Conservation (phyloP, 2,888 invertebrate genomes). For the Pasiphila rectangulata region DNA sequence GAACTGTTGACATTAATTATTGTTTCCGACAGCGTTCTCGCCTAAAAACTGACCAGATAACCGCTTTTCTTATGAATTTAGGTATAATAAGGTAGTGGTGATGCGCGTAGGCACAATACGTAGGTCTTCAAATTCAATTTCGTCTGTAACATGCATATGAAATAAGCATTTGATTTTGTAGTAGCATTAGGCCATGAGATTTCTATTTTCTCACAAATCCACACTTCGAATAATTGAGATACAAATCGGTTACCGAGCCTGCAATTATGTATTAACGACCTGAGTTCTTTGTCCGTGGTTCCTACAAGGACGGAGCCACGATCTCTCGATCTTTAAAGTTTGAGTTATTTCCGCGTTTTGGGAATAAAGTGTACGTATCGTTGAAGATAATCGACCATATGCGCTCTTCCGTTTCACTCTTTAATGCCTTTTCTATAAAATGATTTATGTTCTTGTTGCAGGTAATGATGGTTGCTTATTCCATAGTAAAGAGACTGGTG, state of each 20-base stretch:
- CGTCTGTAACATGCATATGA: background rate
- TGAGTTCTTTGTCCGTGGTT: constrained; percentile 26
- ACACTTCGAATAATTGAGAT: constrained; percentile 13
- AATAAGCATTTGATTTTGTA: background rate
- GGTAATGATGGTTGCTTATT: constrained; percentile 8
- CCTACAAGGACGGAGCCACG: constrained; percentile 22
- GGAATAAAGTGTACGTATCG: too few species aligned
- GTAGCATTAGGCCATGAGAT: constrained; percentile 1
- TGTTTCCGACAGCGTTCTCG: constrained; percentile 15
- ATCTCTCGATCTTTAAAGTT: constrained; percentile 17
- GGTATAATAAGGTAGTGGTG: too few species aligned
- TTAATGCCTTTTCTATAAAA: background rate
- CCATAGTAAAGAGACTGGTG: too few species aligned
- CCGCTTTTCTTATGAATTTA: background rate
- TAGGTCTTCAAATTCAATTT: background rate
- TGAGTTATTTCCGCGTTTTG: constrained; percentile 9
- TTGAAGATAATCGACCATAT: too few species aligned
- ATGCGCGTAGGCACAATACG: background rate
- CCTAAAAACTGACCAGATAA: background rate
- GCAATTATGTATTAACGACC: constrained; percentile 5
- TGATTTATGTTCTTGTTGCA: constrained; percentile 6
- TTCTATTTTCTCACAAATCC: constrained; percentile 14
- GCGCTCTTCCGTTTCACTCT: background rate
- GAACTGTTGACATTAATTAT: background rate
- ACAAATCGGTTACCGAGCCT: constrained; percentile 16